phyloP scores from a whole-genome alignment of 2,888 invertebrate genomes.

The Xylocampa areola region DNA sequence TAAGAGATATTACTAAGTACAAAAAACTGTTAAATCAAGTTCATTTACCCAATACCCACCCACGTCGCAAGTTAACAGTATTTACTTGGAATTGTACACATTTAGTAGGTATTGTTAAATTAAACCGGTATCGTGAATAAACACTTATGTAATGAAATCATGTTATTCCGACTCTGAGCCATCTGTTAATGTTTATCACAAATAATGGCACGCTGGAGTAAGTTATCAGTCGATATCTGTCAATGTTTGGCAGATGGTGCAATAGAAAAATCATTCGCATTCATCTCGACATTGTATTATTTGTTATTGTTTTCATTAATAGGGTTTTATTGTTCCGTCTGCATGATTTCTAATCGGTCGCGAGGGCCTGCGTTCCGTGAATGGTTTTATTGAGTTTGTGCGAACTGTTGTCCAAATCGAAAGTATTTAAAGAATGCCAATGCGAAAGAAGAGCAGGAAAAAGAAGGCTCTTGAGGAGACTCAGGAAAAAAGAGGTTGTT shows the following conservation, averaged over 20 bases:
- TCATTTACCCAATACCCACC: constrained; percentile 57
- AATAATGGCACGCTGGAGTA: constrained; percentile 71
- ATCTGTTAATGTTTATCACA: constrained; percentile 86
- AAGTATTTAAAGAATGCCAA: constrained; percentile 84
- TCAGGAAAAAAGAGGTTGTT: constrained; percentile 74
- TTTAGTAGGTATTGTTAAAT: constrained; percentile 64
- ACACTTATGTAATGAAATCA: constrained; percentile 72
- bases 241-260: constrained; percentile 76
- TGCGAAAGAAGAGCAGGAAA: constrained; percentile 88
- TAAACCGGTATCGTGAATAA: constrained; percentile 67
- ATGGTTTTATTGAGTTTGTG: constrained; percentile 81
- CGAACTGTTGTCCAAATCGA: constrained; percentile 84
- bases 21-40: constrained; percentile 47
- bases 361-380: constrained; percentile 56
- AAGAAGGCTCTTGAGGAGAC: constrained; percentile 80
- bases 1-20: constrained; percentile 18
- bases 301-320: constrained; percentile 65
- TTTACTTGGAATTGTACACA: constrained; percentile 56
- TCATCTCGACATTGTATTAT: constrained; percentile 61
- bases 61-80: constrained; percentile 57
- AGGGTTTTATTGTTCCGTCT: constrained; percentile 47
- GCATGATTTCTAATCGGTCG: constrained; percentile 27
- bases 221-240: constrained; percentile 83
- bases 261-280: constrained; percentile 66
- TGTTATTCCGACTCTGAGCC: constrained; percentile 67